Evolutionary conservation across 2,113 vertebrate genomes (phyloP).

Genomic region (Triplophysa dalaica): DNA sequence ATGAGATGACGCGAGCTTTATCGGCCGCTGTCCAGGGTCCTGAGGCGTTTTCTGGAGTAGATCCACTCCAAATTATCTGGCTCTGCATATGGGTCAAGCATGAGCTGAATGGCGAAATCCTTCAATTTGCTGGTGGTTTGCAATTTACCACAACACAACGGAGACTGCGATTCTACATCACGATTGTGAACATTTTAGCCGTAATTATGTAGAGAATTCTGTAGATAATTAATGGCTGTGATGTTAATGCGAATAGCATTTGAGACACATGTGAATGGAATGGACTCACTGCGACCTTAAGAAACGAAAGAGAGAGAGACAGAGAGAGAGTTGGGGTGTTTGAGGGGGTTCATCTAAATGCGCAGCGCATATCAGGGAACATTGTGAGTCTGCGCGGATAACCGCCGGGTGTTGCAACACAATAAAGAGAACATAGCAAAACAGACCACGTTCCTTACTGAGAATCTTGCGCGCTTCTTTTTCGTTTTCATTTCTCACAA

Average conservation of each 20-base stretch:
- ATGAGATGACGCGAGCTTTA: not conserved
- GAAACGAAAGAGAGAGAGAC: not conserved
- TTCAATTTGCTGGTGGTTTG: not conserved
- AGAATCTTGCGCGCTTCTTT: not conserved
- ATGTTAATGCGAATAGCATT: not conserved
- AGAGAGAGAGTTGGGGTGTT: not conserved
- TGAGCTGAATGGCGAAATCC: conserved; percentile 33
- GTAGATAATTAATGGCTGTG: too few relatives aligned
- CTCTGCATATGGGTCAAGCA: conserved; percentile 37
- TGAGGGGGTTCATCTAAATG: conserved; percentile 44
- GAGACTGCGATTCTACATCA: not conserved
- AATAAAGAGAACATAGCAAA: not conserved
- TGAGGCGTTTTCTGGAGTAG: conserved; percentile 13
- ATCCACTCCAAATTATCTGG: not conserved
- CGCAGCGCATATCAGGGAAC: conserved; percentile 43
- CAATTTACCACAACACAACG: not conserved
- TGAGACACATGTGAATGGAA: too few relatives aligned
- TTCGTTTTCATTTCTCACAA: too few relatives aligned
- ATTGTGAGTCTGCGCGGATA: conserved; percentile 46
- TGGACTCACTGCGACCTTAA: not conserved
- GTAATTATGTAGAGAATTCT: not conserved
- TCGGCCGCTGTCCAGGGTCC: conserved; percentile 46
- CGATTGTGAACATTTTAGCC: not conserved
- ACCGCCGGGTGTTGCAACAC: conserved; percentile 31
- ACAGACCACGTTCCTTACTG: not conserved